Evolutionary conservation across 2,888 invertebrate species (phyloP).

Genomic region (Drosophila prostipennis): DNA sequence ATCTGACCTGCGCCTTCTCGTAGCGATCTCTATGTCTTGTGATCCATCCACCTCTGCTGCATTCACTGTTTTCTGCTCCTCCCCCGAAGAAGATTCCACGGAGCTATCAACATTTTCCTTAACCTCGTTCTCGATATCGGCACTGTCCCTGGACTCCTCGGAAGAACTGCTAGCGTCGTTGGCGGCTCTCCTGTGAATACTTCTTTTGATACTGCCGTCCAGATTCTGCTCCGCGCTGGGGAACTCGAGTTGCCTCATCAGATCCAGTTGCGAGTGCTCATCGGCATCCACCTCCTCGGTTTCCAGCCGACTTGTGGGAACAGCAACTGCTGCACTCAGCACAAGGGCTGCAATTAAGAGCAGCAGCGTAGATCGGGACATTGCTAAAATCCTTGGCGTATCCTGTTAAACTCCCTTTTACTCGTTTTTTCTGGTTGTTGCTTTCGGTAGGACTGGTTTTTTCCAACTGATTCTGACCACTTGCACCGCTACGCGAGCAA

Average conservation of each 20-base stretch:
- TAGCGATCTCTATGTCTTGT: too few relatives aligned
- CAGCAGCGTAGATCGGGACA: slow-evolving; percentile 9
- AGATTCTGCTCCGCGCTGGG: background rate
- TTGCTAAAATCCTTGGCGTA: background rate
- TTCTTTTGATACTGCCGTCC: background rate
- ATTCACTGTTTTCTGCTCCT: background rate
- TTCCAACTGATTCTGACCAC: slow-evolving; percentile 7
- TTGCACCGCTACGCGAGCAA: slow-evolving; percentile 2
- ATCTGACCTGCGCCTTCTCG: background rate
- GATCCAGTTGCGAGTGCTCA: background rate
- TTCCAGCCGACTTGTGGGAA: background rate
- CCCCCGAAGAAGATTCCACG: slow-evolving; percentile 1
- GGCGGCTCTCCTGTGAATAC: background rate
- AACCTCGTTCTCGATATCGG: background rate
- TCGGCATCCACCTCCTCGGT: background rate
- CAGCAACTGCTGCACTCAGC: slow-evolving; percentile 4
- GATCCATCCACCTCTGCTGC: background rate
- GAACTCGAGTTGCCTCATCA: background rate
- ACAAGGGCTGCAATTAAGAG: slow-evolving; percentile 12
- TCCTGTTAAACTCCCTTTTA: background rate
- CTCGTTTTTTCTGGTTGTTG: background rate
- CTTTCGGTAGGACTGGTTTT: background rate
- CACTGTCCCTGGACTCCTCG: slow-evolving; percentile 1
- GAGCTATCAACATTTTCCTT: background rate
- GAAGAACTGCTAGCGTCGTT: background rate